These are phyloP conservation scores for Wasmannia auropunctata DNA, from an alignment of 1,140 invertebrate genomes.

Conservation along the genomic window DNA sequence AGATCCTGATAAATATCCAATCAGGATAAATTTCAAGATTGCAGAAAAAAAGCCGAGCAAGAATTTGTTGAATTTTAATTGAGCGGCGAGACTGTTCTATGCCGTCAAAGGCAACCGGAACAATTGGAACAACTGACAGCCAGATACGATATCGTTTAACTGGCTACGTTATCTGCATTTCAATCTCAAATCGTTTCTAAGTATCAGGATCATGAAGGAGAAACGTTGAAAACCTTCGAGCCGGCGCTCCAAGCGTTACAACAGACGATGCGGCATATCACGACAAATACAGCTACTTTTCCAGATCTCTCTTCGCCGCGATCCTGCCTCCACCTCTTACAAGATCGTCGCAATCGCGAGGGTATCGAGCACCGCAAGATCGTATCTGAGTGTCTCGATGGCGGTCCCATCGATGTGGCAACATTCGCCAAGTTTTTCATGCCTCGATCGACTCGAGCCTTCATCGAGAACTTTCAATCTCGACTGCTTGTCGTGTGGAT, in stretches of 20 bases:
- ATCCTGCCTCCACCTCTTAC: background rate
- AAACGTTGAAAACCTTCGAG: constrained; percentile 38
- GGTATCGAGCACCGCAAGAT: constrained; percentile 5
- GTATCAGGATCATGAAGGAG: constrained; percentile 34
- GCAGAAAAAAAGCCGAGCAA: background rate
- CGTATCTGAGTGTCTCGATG: background rate
- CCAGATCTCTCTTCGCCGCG: background rate
- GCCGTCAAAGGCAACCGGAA: constrained; percentile 54
- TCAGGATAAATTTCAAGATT: background rate
- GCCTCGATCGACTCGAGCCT: background rate
- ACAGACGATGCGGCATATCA: constrained; percentile 32
- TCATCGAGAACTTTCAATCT: constrained; percentile 7
- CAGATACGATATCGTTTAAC: constrained; percentile 53
- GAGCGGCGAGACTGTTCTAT: constrained; percentile 25
- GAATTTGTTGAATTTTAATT: constrained; percentile 46
- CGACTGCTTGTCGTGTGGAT: background rate
- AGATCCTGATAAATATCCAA: background rate
- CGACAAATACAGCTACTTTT: constrained; percentile 45
- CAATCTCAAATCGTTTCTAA: constrained; percentile 63
- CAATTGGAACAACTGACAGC: constrained; percentile 47
- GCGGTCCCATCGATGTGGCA: background rate
- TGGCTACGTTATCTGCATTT: constrained; percentile 57
- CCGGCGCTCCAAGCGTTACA: constrained; percentile 9
- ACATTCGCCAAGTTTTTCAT: constrained; percentile 17
- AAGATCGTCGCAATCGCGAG: background rate